Evolutionary conservation across 2,797 vertebrate species (phyloP).

Genomic region (Fundulus diaphanus): DNA sequence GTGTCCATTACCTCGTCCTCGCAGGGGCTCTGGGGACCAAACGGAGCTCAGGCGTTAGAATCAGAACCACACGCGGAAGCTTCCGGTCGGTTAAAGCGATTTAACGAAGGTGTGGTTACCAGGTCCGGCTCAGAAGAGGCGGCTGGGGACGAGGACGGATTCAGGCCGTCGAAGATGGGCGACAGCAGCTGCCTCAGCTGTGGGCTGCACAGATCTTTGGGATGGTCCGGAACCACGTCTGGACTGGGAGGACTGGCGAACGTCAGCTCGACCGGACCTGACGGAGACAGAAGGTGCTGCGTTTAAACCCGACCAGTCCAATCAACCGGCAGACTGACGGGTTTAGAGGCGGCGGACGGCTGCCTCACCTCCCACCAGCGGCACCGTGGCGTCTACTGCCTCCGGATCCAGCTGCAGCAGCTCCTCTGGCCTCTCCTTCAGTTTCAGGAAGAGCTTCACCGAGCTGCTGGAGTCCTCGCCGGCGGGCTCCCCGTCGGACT

Average conservation of each 20-base stretch:
- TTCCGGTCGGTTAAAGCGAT: accelerated
- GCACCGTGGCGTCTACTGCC: constrained; percentile 47
- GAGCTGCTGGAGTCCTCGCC: background rate
- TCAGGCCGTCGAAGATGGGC: constrained; percentile 81
- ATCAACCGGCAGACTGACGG: background rate
- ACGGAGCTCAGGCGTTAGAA: background rate
- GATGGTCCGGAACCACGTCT: constrained; percentile 69
- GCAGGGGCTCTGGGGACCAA: constrained; percentile 44
- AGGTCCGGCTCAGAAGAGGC: constrained; percentile 6
- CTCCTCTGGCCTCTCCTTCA: constrained; percentile 62
- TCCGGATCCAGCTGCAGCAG: constrained; percentile 60
- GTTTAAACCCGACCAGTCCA: background rate
- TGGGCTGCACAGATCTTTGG: constrained; percentile 85
- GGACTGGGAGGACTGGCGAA: constrained; percentile 53
- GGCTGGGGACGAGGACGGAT: constrained; percentile 25
- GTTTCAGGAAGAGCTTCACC: constrained; percentile 41
- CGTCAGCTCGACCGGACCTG: constrained; percentile 69
- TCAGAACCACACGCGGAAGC: accelerated
- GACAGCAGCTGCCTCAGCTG: constrained; percentile 83
- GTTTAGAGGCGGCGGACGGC: background rate
- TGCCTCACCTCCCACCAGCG: constrained; percentile 44
- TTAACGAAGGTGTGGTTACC: constrained; percentile 19
- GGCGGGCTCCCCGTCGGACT: background rate
- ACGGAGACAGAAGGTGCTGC: background rate
- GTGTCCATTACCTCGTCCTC: constrained; percentile 66